Base-by-base conservation (phyloP, 2,113 vertebrate genomes). In the Loxodonta africana region DNA sequence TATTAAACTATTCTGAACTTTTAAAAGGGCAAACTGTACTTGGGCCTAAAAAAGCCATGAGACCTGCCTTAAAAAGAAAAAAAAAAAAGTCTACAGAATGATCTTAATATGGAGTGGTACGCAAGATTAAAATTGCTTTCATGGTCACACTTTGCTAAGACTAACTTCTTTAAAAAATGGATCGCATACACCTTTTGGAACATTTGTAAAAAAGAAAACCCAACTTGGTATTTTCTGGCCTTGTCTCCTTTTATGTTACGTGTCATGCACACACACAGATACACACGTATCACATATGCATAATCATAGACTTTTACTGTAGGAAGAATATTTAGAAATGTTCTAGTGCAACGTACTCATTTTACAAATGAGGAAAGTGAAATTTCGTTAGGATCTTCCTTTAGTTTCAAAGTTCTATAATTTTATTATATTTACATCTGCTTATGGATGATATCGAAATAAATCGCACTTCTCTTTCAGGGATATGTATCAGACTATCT, bases 1-100 rank as follows among this genome's bases (percentile, higher is more conserved):
- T 69, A 71, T 51, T 86, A 88, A 62, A 81, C 41, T 86, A 2
- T 69, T 90, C 69, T 69, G 57, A 80, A 48, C 21, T 85, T 97
- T 76, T 51, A 67, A 65, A 71, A 44, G 65, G 21, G 6, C 11
- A 95, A 41, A 26, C 53, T 82, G 4, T 86, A 88, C 23, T 53
- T 30, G 51, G 30, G n/a, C 65, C 77, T 88, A 51, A 63, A 69
- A 84, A 48, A 65, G 53, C 44, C 76, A 25, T 1, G 37, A 5
- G 53, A 87, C 73, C 44, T 88, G 37, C 73, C 88, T 88, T 37
- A 37, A 37, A 37, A 46, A 87, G 76, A 88, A 81, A 92, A 91
- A 78, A 46, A 53, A 53, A 53, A 53, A 53, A 12, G 51, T 53
- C 51, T 53, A 53, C 12, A 53, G 51, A 53, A 53, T 44, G 51